phyloP scores from a whole-genome alignment of 2,113 vertebrate genomes.

The Toxostoma redivivum region DNA sequence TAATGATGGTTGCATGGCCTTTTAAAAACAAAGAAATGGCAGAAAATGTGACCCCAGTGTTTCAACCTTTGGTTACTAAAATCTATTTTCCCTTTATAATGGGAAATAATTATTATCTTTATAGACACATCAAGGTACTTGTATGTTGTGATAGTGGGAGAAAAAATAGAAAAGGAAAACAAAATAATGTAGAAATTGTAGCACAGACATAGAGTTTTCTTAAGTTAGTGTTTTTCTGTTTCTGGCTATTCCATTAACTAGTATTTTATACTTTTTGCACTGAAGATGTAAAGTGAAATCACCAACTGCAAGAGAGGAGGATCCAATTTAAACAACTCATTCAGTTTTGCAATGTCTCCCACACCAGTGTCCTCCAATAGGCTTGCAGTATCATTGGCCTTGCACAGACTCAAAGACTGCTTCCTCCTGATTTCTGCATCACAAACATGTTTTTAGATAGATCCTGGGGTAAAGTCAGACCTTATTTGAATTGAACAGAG shows the following conservation, averaged over 20 bases:
- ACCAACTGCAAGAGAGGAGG: neutral
- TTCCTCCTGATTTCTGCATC: neutral
- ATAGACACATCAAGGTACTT: neutral
- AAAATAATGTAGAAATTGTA: neutral
- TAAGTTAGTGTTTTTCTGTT: neutral
- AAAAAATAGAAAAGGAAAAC: neutral
- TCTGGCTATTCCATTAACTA: neutral
- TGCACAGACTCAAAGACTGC: neutral
- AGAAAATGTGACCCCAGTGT: neutral
- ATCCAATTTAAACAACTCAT: neutral
- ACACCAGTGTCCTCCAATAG: neutral
- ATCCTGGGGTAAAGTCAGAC: neutral
- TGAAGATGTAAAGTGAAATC: neutral
- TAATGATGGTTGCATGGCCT: neutral
- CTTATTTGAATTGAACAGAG: neutral
- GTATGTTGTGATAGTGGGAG: accelerated
- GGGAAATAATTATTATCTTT: neutral
- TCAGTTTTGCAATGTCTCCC: neutral
- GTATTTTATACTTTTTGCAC: neutral
- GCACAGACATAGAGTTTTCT: neutral
- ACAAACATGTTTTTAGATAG: neutral
- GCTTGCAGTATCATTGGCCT: neutral
- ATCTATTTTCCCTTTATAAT: neutral
- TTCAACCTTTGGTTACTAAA: neutral
- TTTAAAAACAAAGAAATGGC: neutral